These are phyloP conservation scores for Corapipo altera DNA, from an alignment of 2,113 vertebrate species.

Conservation along the genomic window DNA sequence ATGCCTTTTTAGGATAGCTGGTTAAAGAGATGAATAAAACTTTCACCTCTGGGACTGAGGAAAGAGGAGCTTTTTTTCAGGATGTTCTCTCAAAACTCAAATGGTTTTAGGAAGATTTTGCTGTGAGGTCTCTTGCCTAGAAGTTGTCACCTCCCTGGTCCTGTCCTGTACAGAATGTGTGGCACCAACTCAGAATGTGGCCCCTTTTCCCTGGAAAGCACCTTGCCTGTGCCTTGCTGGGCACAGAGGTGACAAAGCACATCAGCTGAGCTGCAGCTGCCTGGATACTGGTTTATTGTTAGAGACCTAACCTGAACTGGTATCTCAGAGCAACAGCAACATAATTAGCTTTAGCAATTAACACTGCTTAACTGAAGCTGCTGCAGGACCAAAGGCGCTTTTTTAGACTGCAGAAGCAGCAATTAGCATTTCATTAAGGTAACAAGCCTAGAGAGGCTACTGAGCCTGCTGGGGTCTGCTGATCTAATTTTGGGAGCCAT, in stretches of 20 bases:
- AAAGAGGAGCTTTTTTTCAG: neutral
- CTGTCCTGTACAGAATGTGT: neutral
- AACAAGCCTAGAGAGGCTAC: conserved; percentile 3
- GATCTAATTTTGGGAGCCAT: conserved; percentile 38
- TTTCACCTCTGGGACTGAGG: neutral
- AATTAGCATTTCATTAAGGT: conserved; percentile 51
- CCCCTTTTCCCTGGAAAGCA: neutral
- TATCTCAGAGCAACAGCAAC: conserved; percentile 50
- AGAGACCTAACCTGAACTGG: conserved; percentile 8
- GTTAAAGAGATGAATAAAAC: neutral
- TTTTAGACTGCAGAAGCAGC: conserved; percentile 23
- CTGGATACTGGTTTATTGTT: neutral
- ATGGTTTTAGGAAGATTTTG: neutral
- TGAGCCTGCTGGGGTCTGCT: neutral
- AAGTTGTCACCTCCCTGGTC: neutral
- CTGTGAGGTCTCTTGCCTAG: neutral
- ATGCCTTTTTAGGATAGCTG: neutral
- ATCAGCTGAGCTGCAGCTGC: neutral
- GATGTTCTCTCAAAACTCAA: neutral
- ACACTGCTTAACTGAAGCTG: conserved; percentile 34
- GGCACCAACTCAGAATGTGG: neutral
- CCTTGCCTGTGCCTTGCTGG: neutral
- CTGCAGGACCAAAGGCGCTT: conserved; percentile 33
- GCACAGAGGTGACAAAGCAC: neutral
- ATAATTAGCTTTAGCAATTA: conserved; percentile 54